phyloP scores from a whole-genome alignment of 2,797 vertebrate species.

The Enteromius afrohamiltoni region DNA sequence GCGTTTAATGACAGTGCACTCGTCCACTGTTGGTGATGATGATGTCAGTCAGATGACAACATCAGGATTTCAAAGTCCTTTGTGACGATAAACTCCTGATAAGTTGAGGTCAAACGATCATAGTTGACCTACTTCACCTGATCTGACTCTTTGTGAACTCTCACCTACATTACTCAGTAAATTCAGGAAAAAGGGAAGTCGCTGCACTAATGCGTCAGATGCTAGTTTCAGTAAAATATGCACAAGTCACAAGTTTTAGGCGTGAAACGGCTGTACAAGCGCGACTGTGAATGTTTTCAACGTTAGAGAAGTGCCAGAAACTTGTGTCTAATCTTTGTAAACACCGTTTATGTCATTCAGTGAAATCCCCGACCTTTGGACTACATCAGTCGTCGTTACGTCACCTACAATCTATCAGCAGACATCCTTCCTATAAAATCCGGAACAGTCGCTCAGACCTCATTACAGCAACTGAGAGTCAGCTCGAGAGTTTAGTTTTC shows the following conservation, averaged over 20 bases:
- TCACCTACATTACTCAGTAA: constrained; percentile 7
- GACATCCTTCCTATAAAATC: constrained; percentile 21
- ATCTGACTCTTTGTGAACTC: constrained; percentile 17
- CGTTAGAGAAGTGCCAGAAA: neutral
- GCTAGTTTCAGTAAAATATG: neutral
- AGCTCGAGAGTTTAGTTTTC: neutral
- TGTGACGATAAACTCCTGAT: neutral
- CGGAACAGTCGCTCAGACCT: neutral
- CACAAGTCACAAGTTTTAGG: neutral
- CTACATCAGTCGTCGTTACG: constrained; percentile 1
- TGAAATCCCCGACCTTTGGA: constrained; percentile 16
- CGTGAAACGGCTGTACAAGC: neutral
- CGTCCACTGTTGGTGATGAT: neutral
- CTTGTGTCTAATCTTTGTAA: neutral
- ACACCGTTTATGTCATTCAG: neutral
- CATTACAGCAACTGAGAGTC: neutral
- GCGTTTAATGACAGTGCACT: neutral
- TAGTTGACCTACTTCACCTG: neutral
- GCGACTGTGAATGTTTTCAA: neutral
- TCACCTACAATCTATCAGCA: neutral
- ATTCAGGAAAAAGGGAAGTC: constrained; percentile 20
- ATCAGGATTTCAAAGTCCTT: neutral
- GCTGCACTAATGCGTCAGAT: neutral
- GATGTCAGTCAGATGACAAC: neutral
- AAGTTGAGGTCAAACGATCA: neutral